A percentile compares a stretch with the other conserved stretches of the same genome.
Conservation (phyloP, 2,797 vertebrate genomes). For the Eulemur mongoz region DNA sequence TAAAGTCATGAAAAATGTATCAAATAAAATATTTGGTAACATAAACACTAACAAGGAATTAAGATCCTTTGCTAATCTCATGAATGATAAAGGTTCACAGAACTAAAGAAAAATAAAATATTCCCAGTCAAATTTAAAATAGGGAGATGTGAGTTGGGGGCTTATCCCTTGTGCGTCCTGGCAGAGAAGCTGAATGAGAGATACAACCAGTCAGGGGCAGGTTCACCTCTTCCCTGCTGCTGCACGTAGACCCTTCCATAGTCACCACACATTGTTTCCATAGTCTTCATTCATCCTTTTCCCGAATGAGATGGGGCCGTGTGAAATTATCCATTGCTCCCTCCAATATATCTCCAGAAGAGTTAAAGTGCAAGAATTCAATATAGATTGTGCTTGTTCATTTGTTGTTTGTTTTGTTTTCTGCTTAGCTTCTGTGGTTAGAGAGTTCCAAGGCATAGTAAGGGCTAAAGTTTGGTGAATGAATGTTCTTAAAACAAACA, state of each 20-base stretch:
- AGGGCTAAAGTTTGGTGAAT: background rate
- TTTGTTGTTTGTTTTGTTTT: fast-evolving
- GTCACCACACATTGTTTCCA: too few species aligned
- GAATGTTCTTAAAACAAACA: background rate
- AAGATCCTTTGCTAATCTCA: background rate
- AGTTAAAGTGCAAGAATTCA: background rate
- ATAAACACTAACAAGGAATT: background rate
- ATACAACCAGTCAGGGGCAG: background rate
- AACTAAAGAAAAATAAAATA: background rate
- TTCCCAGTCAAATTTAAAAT: background rate
- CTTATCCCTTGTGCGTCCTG: fast-evolving
- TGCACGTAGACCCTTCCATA: fast-evolving
- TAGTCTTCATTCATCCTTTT: background rate
- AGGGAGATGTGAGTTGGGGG: background rate
- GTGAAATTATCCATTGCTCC: background rate
- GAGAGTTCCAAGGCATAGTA: background rate
- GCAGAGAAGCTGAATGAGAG: background rate
- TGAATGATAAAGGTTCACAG: background rate
- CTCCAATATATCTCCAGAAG: fast-evolving
- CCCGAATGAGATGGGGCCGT: fast-evolving
- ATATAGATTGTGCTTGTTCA: fast-evolving
- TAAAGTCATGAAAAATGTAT: background rate
- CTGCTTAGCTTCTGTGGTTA: too few species aligned
- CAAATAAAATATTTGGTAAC: constrained; percentile 16
- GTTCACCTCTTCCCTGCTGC: background rate